Evolutionary conservation across 37 sponge, comb jelly and placozoan genomes (phyloP).

Genomic region (Agelas oroides): DNA sequence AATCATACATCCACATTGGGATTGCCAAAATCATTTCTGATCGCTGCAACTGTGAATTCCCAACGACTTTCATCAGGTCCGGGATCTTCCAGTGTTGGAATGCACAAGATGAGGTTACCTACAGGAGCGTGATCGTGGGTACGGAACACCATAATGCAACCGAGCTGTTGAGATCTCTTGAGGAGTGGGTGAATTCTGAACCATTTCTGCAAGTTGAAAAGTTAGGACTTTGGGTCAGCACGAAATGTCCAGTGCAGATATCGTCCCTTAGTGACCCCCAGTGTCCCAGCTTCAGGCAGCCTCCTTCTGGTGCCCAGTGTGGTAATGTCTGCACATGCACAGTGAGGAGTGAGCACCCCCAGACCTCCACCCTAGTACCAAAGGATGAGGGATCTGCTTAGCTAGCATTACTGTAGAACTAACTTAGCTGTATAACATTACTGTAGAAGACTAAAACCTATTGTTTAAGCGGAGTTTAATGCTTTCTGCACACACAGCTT

Average conservation of each 20-base stretch:
- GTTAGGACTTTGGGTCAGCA: neutral
- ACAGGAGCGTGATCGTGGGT: neutral
- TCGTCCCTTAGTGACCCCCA: neutral
- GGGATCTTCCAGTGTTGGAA: neutral
- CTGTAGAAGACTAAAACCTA: too few species aligned
- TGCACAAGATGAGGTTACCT: neutral
- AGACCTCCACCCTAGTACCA: too few species aligned
- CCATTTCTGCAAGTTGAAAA: neutral
- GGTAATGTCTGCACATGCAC: too few species aligned
- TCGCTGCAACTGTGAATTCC: neutral
- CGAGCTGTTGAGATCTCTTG: neutral
- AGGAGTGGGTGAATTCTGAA: conserved; percentile 4
- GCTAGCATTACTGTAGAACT: too few species aligned
- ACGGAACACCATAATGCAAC: neutral
- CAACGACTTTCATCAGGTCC: neutral
- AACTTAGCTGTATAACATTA: too few species aligned
- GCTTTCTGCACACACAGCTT: too few species aligned
- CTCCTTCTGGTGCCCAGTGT: too few species aligned
- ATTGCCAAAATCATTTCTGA: neutral
- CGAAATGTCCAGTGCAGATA: neutral
- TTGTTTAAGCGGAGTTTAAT: too few species aligned
- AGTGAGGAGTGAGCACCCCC: too few species aligned
- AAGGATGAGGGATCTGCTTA: too few species aligned
- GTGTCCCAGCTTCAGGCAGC: too few species aligned
- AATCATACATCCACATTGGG: neutral